Base-by-base conservation (phyloP, 2,888 invertebrate genomes). In the Lypha dubia region DNA sequence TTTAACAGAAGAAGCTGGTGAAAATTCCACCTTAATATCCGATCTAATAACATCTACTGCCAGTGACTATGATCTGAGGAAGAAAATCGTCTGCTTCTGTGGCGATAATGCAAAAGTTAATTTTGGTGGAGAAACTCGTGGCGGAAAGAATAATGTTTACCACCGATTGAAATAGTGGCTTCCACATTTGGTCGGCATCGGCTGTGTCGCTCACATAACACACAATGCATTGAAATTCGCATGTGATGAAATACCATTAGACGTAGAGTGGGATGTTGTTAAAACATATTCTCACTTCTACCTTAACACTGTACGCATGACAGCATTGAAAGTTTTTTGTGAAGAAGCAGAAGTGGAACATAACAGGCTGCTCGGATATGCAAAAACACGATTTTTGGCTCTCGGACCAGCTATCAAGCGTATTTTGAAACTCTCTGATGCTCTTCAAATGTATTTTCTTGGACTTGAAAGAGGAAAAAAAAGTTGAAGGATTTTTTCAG, bases 211-310 rank as follows among this genome's bases (percentile, higher is more conserved):
- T 20, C 84, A 84, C 62, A 79, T 84, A 46, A 58, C 75, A 6
- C 79, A 84, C 76, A 79, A 84, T 83, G 74, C 83, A 17, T 32
- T 80, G 15, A 76, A 76, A 70, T 46, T 20, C 56, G 84, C 75
- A 62, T 80, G 70, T 53, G 77, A 84, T 13, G 56, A 38, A 67
- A 58, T 82, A 38, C 79, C 81, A 53, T 82, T 84, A 24, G 74
- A 83, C 53, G 74, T 77, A 9, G 77, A 83, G 53, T 44, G 41
- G 15, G 35, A 75, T 56, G 67, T 86, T 67, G 83, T 85, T 28
- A 83, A 85, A 76, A 85, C 79, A 62, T 85, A 85, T 53, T 79
- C 79, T 8, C 68, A 83, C 60, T 79, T 76, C 15, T 83, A 85
- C 28, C n/a, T 79, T 22, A 38, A 85, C 60, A 83, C 85, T 35